Conservation (phyloP, 2,797 vertebrate species). For the Liparis tanakae region DNA sequence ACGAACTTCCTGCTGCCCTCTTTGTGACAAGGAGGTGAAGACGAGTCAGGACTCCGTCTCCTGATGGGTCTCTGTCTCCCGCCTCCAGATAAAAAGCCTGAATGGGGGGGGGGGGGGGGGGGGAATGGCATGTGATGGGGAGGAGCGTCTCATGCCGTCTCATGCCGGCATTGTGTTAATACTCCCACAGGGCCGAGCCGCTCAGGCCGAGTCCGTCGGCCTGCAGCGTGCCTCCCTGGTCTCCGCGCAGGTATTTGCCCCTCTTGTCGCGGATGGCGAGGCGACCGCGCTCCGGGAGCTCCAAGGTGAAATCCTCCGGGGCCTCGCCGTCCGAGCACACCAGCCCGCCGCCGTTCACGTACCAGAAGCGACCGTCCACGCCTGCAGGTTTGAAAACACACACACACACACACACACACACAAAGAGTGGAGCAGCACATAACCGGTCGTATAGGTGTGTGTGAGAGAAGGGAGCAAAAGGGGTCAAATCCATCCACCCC, state of each 20-base stretch:
- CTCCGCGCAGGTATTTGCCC: conserved; percentile 91
- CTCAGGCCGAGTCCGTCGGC: conserved; percentile 86
- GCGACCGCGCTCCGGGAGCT: conserved; percentile 90
- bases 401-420: too few relatives aligned
- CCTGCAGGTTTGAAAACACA: conserved; percentile 75
- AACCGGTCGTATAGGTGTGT: not conserved
- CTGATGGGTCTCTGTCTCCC: conserved; percentile 11
- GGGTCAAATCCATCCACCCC: not conserved
- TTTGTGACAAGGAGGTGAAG: conserved; percentile 12
- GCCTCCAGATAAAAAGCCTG: too few relatives aligned
- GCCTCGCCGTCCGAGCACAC: conserved; percentile 91
- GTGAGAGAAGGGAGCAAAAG: not conserved
- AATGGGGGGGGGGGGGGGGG: too few relatives aligned
- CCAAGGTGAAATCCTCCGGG: conserved; percentile 92
- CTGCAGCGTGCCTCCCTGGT: conserved; percentile 91
- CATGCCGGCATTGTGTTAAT: conserved; percentile 76
- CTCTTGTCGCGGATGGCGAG: conserved; percentile 91
- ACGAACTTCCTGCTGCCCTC: not conserved
- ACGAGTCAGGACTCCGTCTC: not conserved
- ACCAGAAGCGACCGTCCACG: conserved; percentile 90
- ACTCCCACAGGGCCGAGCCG: conserved; percentile 92
- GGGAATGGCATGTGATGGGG: too few relatives aligned
- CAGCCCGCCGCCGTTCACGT: conserved; percentile 88
- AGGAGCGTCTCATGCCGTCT: conserved; percentile 6
- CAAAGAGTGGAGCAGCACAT: not conserved